Base-by-base conservation (phyloP, 2,888 invertebrate genomes). In the Tribolium freemani region DNA sequence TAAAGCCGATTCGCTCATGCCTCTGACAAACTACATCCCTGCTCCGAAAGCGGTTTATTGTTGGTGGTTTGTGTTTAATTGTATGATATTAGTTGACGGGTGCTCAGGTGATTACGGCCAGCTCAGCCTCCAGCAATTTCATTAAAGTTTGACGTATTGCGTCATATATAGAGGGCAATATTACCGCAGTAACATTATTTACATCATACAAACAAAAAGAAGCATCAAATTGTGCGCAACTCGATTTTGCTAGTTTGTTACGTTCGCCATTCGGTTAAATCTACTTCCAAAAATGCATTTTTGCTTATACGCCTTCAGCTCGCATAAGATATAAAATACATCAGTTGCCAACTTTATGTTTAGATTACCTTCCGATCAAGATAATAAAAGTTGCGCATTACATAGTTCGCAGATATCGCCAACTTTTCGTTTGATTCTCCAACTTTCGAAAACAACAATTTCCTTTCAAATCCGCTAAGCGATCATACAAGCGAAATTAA, bases 261-360 rank as follows among this genome's bases (percentile, higher is more conserved):
- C 30, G 10, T 60, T 13, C 21, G 60, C 30, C 44, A 54, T 64
- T 64, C 48, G 8, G 20, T 5, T 3, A 44, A 54, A 54, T 66
- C 9, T 69, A 69, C 50, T 51, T 45, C 38, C 45, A 61, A 69
- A 76, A 78, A 69, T 75, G 78, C 73, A 78, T 77, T 76, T 75
- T 79, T 79, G 77, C 78, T 79, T 76, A 76, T 75, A 73, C 64
- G 74, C 68, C 68, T 75, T 71, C 75, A 70, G 73, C 70, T 74
- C 75, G 76, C 76, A 78, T 78, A 73, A 74, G 74, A 78, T 76
- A 79, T 76, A 78, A 77, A 78, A 77, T 77, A 77, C 76, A 78
- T 76, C 75, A 75, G 77, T 74, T 74, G 71, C 73, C 75, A 76
- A 77, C 74, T 79, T 79, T 78, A 74, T 64, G 75, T 77, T 79